phyloP scores from a whole-genome alignment of 92 coral and sea anemone species.

The Anthopleura xanthogrammica region DNA sequence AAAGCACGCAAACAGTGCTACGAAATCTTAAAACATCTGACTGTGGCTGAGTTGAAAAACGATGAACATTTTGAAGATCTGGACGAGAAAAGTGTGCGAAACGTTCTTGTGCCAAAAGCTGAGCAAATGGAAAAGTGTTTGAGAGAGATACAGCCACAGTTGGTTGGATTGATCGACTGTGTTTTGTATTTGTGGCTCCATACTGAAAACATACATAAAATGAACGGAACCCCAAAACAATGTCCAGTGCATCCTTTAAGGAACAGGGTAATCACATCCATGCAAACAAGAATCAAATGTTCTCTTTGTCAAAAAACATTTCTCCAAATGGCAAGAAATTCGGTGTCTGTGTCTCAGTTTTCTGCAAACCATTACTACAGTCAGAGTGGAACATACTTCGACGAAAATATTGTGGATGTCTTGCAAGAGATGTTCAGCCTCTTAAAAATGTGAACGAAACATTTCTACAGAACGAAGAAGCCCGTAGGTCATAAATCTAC shows the following conservation, averaged over 20 bases:
- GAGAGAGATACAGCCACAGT: neutral
- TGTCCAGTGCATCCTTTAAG: neutral
- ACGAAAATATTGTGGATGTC: neutral
- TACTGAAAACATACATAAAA: neutral
- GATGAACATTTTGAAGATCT: neutral
- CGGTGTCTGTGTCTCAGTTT: neutral
- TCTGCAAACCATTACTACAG: neutral
- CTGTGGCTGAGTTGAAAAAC: neutral
- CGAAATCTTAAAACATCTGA: neutral
- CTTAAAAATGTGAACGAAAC: neutral
- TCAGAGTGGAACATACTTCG: neutral
- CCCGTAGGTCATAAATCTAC: no score
- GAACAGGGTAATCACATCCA: neutral
- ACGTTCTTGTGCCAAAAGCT: constrained; percentile 11
- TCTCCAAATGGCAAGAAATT: neutral
- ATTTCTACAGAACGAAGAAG: neutral
- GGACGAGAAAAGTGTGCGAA: constrained; percentile 8
- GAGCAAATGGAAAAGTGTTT: constrained; percentile 4
- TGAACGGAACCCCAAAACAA: neutral
- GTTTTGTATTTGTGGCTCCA: neutral
- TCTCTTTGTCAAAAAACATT: neutral
- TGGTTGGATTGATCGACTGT: constrained; percentile 10
- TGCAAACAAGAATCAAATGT: constrained; percentile 3
- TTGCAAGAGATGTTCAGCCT: constrained; percentile 5
- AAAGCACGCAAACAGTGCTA: constrained; percentile 6